These are phyloP conservation scores for Aspidoscelis tigris DNA, from an alignment of 2,113 vertebrate genomes.

Conservation along the genomic window DNA sequence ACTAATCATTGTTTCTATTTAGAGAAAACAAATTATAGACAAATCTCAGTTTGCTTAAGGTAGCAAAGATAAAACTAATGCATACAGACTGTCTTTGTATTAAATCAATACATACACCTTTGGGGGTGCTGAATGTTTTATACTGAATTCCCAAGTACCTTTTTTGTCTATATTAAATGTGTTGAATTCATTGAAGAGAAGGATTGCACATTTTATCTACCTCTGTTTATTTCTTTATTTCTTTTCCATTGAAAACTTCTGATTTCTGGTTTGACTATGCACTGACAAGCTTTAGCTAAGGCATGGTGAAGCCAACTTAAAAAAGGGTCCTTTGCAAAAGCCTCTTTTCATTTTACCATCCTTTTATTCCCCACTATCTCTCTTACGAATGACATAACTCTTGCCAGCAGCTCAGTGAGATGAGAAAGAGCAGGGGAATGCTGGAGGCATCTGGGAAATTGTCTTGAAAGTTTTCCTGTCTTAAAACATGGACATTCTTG, in stretches of 20 bases:
- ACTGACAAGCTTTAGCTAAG: too few relatives aligned
- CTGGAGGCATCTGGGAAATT: too few relatives aligned
- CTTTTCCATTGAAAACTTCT: neutral
- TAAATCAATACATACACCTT: neutral
- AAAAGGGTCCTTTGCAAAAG: too few relatives aligned
- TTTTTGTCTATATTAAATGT: neutral
- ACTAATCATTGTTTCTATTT: conserved; percentile 14
- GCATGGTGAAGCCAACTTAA: too few relatives aligned
- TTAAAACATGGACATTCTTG: too few relatives aligned
- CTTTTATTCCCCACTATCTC: too few relatives aligned
- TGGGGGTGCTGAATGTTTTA: neutral
- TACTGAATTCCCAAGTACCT: neutral
- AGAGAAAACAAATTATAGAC: conserved; percentile 18
- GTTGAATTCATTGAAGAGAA: neutral
- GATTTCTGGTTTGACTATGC: neutral
- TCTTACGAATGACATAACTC: too few relatives aligned
- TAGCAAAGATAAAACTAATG: conserved; percentile 13
- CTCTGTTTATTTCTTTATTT: neutral
- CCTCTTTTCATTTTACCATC: too few relatives aligned
- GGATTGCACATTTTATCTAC: neutral
- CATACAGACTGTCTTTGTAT: conserved; percentile 11
- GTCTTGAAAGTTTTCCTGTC: too few relatives aligned
- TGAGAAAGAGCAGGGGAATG: too few relatives aligned
- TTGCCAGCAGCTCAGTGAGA: too few relatives aligned
- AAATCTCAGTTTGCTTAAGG: conserved; percentile 13